Conservation (phyloP, 37 sponge, comb jelly and placozoan genomes). For the Oopsacas minuta region DNA sequence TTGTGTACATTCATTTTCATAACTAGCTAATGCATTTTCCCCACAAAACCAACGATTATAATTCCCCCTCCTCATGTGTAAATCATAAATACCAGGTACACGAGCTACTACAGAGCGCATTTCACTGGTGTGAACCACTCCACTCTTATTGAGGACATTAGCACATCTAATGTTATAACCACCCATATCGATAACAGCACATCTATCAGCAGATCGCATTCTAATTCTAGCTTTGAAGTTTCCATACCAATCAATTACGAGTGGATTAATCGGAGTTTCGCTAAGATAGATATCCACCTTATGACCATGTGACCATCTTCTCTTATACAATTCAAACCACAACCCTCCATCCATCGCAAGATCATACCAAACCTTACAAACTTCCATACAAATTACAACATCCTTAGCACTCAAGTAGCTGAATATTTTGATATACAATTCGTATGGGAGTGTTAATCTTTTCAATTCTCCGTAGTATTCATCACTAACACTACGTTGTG, state of each 20-base stretch:
- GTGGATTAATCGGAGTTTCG: background rate
- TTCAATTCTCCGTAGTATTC: background rate
- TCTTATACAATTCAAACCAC: background rate
- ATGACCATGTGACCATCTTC: background rate
- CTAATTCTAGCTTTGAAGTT: background rate
- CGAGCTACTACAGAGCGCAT: background rate
- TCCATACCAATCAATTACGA: background rate
- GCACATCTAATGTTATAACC: background rate
- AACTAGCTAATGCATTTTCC: background rate
- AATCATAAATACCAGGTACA: constrained; percentile 28
- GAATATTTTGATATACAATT: constrained; percentile 21
- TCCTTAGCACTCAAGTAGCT: constrained; percentile 14
- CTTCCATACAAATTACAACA: background rate
- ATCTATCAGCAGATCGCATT: background rate
- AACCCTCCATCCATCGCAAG: background rate
- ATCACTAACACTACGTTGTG: constrained; percentile 9
- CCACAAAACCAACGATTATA: constrained; percentile 32
- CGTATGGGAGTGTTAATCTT: constrained; percentile 9
- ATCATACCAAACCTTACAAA: background rate
- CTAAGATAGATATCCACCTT: background rate
- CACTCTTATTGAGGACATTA: background rate
- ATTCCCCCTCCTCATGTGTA: constrained; percentile 15
- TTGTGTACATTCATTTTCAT: background rate
- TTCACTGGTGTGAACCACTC: background rate
- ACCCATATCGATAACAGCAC: background rate